Evolutionary conservation across 2,888 invertebrate species (phyloP).

Genomic region (Homarus gammarus): DNA sequence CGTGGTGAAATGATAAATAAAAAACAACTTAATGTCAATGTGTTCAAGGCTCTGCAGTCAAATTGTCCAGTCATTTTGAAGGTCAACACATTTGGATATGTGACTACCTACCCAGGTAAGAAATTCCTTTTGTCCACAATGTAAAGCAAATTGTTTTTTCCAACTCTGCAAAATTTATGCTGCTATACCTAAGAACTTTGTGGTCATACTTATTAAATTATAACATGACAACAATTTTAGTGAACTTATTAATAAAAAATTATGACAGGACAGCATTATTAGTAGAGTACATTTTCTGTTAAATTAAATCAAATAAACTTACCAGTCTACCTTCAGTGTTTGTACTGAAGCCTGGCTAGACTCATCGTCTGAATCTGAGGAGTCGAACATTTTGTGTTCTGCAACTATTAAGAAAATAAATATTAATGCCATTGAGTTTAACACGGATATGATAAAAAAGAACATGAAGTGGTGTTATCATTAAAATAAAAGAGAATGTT

Average conservation of each 20-base stretch:
- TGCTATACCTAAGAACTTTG: background rate
- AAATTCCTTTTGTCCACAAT: too few relatives aligned
- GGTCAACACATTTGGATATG: too few relatives aligned
- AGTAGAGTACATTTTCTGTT: too few relatives aligned
- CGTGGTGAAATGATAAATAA: too few relatives aligned
- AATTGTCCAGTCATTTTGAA: too few relatives aligned
- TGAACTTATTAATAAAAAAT: background rate
- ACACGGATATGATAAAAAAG: background rate
- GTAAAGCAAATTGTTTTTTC: too few relatives aligned
- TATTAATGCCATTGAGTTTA: background rate
- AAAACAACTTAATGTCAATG: too few relatives aligned
- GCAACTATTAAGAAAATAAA: slow-evolving; percentile 11
- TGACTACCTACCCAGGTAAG: too few relatives aligned
- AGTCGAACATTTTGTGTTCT: slow-evolving; percentile 56
- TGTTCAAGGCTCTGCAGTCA: too few relatives aligned
- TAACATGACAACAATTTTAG: background rate
- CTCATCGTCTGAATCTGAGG: slow-evolving; percentile 62
- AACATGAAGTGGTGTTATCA: background rate
- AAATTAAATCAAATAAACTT: background rate
- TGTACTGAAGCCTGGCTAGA: slow-evolving; percentile 33
- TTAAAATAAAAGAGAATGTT: background rate
- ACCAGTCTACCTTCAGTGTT: slow-evolving; percentile 59
- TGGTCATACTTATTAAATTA: background rate
- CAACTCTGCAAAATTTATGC: too few relatives aligned
- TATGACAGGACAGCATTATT: background rate